A percentile compares a stretch with the other conserved stretches of the same genome.
These are phyloP conservation scores for Pygocentrus nattereri DNA, from an alignment of 2,797 vertebrate genomes.

Conservation along the genomic window DNA sequence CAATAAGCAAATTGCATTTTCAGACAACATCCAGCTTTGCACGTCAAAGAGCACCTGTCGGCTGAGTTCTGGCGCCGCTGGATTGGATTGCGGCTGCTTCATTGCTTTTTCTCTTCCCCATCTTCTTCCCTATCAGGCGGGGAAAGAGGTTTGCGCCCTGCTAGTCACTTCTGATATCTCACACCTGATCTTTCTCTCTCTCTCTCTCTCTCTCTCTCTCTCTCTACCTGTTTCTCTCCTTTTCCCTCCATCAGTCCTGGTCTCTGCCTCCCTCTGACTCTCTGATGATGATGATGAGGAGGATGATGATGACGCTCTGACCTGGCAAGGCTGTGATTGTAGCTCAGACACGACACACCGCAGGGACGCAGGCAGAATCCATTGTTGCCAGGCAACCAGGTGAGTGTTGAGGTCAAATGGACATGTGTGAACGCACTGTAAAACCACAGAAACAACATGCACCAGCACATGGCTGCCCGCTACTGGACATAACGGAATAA, in stretches of 20 bases:
- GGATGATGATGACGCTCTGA: conserved; percentile 48
- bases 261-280: background rate
- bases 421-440: conserved; percentile 38
- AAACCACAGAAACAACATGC: background rate
- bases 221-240: background rate
- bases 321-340: conserved; percentile 55
- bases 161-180: conserved; percentile 43
- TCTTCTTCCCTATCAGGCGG: conserved; percentile 38
- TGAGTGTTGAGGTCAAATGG: conserved; percentile 57
- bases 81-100: conserved; percentile 19
- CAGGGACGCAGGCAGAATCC: conserved; percentile 42
- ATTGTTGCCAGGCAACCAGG: conserved; percentile 60
- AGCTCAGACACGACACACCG: conserved; percentile 46
- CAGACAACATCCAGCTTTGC: background rate
- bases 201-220: conserved; percentile 16
- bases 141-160: conserved; percentile 32
- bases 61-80: conserved; percentile 2
- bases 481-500: no score
- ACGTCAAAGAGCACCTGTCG: background rate
- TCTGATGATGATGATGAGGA: conserved; percentile 19
- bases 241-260: conserved; percentile 9
- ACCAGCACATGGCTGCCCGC: background rate
- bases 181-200: conserved; percentile 37
- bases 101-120: background rate
- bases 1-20: conserved; percentile 14